Evolutionary conservation across 30 jellyfish, hydroid and myxozoan species (phyloP), one percentile per base, ranked within the genome.

Genomic region (Clytia hemisphaerica): DNA sequence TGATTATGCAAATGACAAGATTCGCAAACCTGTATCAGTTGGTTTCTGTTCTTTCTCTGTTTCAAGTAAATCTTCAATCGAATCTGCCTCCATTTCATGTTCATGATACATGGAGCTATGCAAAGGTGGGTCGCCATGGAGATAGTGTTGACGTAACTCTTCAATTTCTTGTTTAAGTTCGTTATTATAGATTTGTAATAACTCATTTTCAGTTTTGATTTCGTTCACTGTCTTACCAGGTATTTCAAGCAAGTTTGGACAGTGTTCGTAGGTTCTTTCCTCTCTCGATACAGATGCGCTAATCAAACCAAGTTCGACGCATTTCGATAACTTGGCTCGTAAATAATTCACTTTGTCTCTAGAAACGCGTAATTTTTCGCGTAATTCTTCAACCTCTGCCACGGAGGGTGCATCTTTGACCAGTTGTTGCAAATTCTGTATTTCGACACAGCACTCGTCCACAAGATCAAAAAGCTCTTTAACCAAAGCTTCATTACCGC

Each of bases 141-240:
- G n/a, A n/a, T n/a, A n/a, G n/a, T n/a, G n/a, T n/a, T n/a, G n/a
- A n/a, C n/a, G n/a, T n/a, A n/a, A n/a, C n/a, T n/a, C n/a, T n/a
- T n/a, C n/a, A n/a, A n/a, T n/a, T n/a, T n/a, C n/a, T n/a, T n/a
- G n/a, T n/a, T n/a, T n/a, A n/a, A n/a, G 49, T 31, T 57, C 70
- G 12, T 21, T 2, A 57, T 57, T 57, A 5, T 57, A 45, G 19
- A 22, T 26, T 57, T 57, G 25, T 6, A 57, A 21, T 21, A 21
- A 22, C 42, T 57, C 70, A 22, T 57, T 57, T 5, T 57, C 70
- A 22, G 27, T 21, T 4, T 44, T 38, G 30, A 57, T 57, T 33
- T 57, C 70, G 35, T 57, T 57, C 25, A 57, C 70, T 9, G 70
- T 57, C 16, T 57, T 57, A 22, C 70, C 70, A 21, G 70, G 70